phyloP scores from a whole-genome alignment of 2,888 invertebrate genomes.

The Meloe dianella region DNA sequence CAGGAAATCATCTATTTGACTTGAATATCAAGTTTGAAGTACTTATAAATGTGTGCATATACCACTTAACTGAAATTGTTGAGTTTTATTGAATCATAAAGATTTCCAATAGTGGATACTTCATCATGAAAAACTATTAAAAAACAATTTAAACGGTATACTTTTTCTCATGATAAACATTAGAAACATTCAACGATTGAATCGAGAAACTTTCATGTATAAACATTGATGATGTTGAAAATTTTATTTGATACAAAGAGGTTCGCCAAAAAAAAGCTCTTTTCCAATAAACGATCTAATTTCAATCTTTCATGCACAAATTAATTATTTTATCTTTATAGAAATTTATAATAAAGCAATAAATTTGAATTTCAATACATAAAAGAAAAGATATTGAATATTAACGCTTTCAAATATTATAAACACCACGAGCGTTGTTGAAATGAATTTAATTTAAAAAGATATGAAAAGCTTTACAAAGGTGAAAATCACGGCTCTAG shows the following conservation, averaged over 20 bases:
- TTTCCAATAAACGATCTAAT: too few relatives aligned
- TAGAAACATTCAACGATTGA: not conserved
- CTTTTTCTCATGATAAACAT: not conserved
- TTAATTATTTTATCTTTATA: not conserved
- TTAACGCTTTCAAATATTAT: not conserved
- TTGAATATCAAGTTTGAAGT: conserved; percentile 19
- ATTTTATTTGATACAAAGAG: not conserved
- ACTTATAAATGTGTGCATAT: not conserved
- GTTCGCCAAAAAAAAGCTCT: too few relatives aligned
- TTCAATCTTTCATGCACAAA: too few relatives aligned
- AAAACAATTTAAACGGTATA: not conserved
- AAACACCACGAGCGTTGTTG: too few relatives aligned
- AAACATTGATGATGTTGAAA: not conserved
- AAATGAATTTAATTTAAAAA: not conserved
- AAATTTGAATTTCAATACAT: not conserved
- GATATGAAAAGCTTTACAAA: not conserved
- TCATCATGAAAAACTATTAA: not conserved
- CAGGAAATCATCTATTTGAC: conserved; percentile 28
- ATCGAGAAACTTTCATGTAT: not conserved
- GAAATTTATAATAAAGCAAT: not conserved
- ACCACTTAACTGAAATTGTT: not conserved
- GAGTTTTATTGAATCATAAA: not conserved
- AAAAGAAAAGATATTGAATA: not conserved
- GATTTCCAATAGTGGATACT: not conserved
- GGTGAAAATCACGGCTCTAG: not conserved